Conservation (phyloP, 2,113 vertebrate species). For the Mungos mungo region DNA sequence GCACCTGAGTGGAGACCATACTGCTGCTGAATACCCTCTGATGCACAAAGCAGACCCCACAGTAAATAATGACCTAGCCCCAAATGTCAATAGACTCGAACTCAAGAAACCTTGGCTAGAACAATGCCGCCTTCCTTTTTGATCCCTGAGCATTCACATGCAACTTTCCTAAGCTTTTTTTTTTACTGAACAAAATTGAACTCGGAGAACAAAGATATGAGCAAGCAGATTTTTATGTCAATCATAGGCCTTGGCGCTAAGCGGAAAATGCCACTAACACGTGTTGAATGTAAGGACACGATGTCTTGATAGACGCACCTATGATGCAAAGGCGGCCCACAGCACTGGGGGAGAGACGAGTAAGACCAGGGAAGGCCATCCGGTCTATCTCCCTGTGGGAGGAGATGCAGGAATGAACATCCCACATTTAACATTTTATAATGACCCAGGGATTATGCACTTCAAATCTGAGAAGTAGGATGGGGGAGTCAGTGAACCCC, state of each 20-base stretch:
- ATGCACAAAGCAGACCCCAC: not conserved
- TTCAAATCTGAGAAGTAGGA: not conserved
- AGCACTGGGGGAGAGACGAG: accelerated
- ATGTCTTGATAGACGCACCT: not conserved
- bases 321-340: not conserved
- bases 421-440: not conserved
- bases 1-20: not conserved
- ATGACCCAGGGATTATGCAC: not conserved
- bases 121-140: not conserved
- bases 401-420: not conserved
- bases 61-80: not conserved
- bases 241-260: not conserved
- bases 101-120: not conserved
- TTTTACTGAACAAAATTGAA: not conserved
- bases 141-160: not conserved
- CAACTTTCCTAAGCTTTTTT: not conserved
- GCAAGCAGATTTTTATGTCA: not conserved
- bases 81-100: not conserved
- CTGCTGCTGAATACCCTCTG: not conserved
- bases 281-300: not conserved
- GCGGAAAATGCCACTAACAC: not conserved
- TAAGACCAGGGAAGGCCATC: not conserved
- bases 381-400: not conserved
- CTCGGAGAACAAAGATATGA: not conserved
- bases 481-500: not conserved